These are phyloP conservation scores for Sitodiplosis mosellana DNA, from an alignment of 1,140 invertebrate species.

Conservation along the genomic window DNA sequence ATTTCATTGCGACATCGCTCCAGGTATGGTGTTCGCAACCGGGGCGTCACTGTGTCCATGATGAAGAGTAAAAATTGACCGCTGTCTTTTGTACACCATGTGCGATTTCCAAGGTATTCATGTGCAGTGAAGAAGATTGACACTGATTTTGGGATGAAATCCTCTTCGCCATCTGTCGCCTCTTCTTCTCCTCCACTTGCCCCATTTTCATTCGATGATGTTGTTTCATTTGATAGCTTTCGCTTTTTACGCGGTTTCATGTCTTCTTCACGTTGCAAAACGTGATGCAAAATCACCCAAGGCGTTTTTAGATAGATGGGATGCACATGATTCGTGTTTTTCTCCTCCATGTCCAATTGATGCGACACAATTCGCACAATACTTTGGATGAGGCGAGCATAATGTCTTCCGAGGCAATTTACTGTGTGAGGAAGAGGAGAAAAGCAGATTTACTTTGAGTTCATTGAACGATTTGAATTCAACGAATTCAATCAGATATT, in stretches of 20 bases:
- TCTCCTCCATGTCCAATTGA: constrained; percentile 41
- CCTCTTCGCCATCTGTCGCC: constrained; percentile 31
- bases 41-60: constrained; percentile 49
- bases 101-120: constrained; percentile 54
- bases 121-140: constrained; percentile 66
- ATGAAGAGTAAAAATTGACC: constrained; percentile 60
- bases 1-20: constrained; percentile 17
- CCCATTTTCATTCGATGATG: not conserved
- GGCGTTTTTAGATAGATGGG: constrained; percentile 51
- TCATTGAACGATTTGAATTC: too few species aligned
- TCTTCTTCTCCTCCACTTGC: constrained; percentile 16
- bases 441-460: too few species aligned
- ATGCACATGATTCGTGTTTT: constrained; percentile 39
- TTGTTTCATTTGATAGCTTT: not conserved
- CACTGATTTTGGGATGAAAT: constrained; percentile 51
- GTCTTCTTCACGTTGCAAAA: constrained; percentile 41
- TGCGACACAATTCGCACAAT: constrained; percentile 53
- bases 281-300: constrained; percentile 67
- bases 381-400: constrained; percentile 49
- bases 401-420: constrained; percentile 30
- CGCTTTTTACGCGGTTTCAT: not conserved
- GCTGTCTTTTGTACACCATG: constrained; percentile 59
- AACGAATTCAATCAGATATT: too few species aligned
- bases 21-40: constrained; percentile 38
- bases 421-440: constrained; percentile 14